Percentiles rank a stretch among this genome's conserved stretches.
phyloP scores from a whole-genome alignment of 2,113 vertebrate genomes.

The Carassius auratus region DNA sequence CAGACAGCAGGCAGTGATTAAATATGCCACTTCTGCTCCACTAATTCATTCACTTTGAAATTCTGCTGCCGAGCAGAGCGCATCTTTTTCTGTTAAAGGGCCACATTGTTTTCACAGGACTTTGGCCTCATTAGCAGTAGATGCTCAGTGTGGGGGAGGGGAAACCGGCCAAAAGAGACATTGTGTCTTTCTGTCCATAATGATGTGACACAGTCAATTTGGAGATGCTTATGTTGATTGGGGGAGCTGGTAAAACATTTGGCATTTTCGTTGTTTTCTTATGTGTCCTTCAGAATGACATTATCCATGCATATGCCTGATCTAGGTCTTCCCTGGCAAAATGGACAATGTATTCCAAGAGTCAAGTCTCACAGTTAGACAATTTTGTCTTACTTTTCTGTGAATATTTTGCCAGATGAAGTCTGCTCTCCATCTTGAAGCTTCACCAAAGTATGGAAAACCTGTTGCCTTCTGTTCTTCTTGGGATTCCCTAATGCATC shows the following conservation, averaged over 20 bases:
- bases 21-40: conserved; percentile 89
- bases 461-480: conserved; percentile 3
- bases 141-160: conserved; percentile 69
- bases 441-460: not conserved
- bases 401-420: not conserved
- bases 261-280: not conserved
- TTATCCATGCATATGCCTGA: not conserved
- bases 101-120: conserved; percentile 79
- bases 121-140: conserved; percentile 77
- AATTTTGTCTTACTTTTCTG: not conserved
- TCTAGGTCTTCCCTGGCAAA: not conserved
- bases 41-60: conserved; percentile 86
- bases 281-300: not conserved
- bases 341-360: not conserved
- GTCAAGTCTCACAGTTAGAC: not conserved
- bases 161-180: conserved; percentile 68
- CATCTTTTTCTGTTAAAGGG: conserved; percentile 81
- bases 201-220: conserved; percentile 52
- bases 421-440: not conserved
- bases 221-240: conserved; percentile 28
- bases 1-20: conserved; percentile 87
- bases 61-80: conserved; percentile 83
- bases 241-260: not conserved
- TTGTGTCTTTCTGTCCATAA: conserved; percentile 70
- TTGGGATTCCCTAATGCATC: not conserved